A percentile compares a stretch with the other conserved stretches of the same genome.
phyloP scores from a whole-genome alignment of 37 sponge, comb jelly and placozoan genomes.

The Eunapius fragilis region DNA sequence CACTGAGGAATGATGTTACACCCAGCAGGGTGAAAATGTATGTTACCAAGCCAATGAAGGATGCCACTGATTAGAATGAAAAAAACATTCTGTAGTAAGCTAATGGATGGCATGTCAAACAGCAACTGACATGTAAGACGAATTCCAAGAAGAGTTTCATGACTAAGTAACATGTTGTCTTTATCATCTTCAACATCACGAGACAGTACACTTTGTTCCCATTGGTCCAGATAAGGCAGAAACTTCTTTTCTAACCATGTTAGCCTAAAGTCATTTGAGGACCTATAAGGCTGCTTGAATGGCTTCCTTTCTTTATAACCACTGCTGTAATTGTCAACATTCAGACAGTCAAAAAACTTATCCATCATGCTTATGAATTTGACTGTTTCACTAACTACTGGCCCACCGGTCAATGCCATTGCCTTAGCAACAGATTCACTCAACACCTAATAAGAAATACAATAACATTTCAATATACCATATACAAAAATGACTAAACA shows the following conservation, averaged over 20 bases:
- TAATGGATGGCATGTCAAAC: no score
- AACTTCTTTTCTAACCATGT: conserved; percentile 17
- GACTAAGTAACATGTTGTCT: no score
- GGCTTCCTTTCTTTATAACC: not conserved
- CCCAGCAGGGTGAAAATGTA: conserved; percentile 23
- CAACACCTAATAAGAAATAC: conserved; percentile 6
- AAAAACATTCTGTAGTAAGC: not conserved
- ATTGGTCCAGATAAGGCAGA: conserved; percentile 17
- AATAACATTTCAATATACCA: no score
- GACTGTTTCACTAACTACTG: conserved; percentile 10
- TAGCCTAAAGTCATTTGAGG: not conserved
- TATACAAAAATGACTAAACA: no score
- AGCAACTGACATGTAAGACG: no score
- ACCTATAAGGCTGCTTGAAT: not conserved
- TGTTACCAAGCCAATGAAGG: conserved; percentile 20
- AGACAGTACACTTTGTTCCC: not conserved
- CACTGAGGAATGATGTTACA: conserved; percentile 30
- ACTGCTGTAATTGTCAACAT: conserved; percentile 16
- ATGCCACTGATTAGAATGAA: not conserved
- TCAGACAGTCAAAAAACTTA: conserved; percentile 44
- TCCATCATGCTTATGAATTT: conserved; percentile 21
- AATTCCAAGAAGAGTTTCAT: no score
- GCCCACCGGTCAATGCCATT: conserved; percentile 3
- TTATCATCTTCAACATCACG: not conserved
- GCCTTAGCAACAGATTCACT: conserved; percentile 36